phyloP scores from a whole-genome alignment of 2,888 invertebrate genomes.

The Drosophila mercatorum region DNA sequence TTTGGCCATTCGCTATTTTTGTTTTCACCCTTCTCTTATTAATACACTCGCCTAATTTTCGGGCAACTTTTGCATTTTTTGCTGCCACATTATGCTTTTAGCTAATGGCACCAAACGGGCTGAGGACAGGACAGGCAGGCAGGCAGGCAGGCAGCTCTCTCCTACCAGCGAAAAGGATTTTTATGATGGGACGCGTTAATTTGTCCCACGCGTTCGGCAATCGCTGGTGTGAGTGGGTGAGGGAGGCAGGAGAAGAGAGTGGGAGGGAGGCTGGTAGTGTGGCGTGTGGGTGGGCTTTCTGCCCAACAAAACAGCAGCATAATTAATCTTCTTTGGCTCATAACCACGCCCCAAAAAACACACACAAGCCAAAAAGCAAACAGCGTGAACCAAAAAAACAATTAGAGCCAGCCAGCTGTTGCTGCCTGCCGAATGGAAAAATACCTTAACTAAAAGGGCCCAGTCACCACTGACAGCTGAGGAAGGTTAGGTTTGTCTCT shows the following conservation, averaged over 20 bases:
- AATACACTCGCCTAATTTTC: conserved; percentile 40
- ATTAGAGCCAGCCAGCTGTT: conserved; percentile 4
- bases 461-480: neutral
- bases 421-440: conserved; percentile 9
- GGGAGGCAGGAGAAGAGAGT: neutral
- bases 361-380: conserved; percentile 19
- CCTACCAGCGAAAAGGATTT: conserved; percentile 21
- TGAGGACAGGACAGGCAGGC: neutral
- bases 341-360: conserved; percentile 21
- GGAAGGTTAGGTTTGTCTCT: neutral
- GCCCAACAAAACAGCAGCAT: conserved; percentile 32
- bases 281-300: neutral
- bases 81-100: conserved; percentile 21
- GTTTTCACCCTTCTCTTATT: conserved; percentile 31
- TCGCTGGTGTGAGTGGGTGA: neutral
- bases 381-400: conserved; percentile 14
- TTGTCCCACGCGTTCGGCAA: conserved; percentile 59
- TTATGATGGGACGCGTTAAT: conserved; percentile 46
- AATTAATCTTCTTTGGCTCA: conserved; percentile 66
- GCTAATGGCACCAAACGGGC: conserved; percentile 5
- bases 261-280: too few relatives aligned
- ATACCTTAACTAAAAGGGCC: conserved; percentile 1
- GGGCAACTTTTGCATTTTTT: conserved; percentile 3
- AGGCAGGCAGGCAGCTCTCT: neutral
- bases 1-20: conserved; percentile 32